phyloP scores from a whole-genome alignment of 2,797 vertebrate genomes.

The Champsocephalus esox region DNA sequence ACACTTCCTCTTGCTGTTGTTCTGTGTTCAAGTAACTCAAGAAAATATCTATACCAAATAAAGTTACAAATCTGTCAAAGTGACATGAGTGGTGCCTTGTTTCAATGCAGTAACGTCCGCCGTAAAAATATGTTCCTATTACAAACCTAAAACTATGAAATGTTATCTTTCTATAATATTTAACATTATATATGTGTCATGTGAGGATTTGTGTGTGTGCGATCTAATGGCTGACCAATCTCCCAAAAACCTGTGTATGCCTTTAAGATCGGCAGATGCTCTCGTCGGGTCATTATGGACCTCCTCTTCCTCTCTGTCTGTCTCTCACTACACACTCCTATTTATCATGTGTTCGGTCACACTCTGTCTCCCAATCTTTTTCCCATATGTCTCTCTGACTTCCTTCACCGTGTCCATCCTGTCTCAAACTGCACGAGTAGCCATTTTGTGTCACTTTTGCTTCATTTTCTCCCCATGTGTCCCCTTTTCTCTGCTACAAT shows the following conservation, averaged over 20 bases:
- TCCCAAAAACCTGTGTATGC: constrained; percentile 33
- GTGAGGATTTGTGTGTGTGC: neutral
- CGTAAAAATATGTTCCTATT: neutral
- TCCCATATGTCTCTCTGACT: constrained; percentile 58
- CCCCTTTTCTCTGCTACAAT: constrained; percentile 71
- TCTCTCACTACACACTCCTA: constrained; percentile 29
- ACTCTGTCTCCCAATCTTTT: constrained; percentile 60
- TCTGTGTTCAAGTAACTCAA: neutral
- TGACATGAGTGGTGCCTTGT: too few relatives aligned
- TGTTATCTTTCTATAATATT: neutral
- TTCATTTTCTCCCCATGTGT: constrained; percentile 69
- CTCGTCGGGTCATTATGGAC: constrained; percentile 25
- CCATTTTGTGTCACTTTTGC: constrained; percentile 69
- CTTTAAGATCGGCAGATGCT: constrained; percentile 58
- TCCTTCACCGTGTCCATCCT: constrained; percentile 40
- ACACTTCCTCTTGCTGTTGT: neutral
- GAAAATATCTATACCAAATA: neutral
- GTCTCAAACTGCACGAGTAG: constrained; percentile 15
- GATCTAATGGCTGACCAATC: constrained; percentile 8
- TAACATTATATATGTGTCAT: neutral
- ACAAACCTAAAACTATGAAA: neutral
- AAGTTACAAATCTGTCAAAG: neutral
- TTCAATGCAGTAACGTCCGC: neutral
- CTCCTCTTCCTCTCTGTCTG: constrained; percentile 39
- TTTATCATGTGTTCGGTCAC: constrained; percentile 42